Percentiles rank a stretch among this genome's conserved stretches.
phyloP scores from a whole-genome alignment of 2,888 invertebrate genomes.

The Cheilosia pagana region DNA sequence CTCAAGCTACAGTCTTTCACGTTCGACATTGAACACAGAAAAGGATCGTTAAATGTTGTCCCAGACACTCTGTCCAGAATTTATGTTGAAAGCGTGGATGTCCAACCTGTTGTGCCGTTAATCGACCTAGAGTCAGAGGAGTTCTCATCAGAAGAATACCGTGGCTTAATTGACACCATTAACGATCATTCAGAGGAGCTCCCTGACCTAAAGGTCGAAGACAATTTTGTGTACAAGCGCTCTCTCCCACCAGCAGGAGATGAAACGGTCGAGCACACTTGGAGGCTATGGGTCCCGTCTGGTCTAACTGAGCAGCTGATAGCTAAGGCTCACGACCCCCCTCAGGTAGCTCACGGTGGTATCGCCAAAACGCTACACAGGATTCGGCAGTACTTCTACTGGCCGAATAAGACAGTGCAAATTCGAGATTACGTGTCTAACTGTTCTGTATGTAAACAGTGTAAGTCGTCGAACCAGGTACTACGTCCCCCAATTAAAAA shows the following conservation, averaged over 20 bases:
- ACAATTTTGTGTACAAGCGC: conserved; percentile 8
- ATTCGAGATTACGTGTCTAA: too few species aligned
- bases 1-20: not conserved
- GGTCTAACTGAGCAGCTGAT: conserved; percentile 27
- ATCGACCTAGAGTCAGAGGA: conserved; percentile 8
- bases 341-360: conserved; percentile 37
- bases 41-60: conserved; percentile 54
- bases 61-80: not conserved
- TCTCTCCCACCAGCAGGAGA: not conserved
- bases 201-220: conserved; percentile 4
- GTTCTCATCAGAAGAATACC: conserved; percentile 5
- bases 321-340: conserved; percentile 23
- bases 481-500: not conserved
- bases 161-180: not conserved
- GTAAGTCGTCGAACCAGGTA: conserved; percentile 7
- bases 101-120: not conserved
- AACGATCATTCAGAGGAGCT: not conserved
- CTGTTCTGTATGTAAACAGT: too few species aligned
- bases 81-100: not conserved
- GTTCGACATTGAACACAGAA: conserved; percentile 74
- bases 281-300: conserved; percentile 34
- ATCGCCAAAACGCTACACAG: conserved; percentile 29
- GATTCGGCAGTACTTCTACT: conserved; percentile 9
- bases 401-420: conserved; percentile 22
- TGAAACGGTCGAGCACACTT: not conserved